Conservation (phyloP, 2,888 invertebrate genomes). For the Tiliacea aurago region DNA sequence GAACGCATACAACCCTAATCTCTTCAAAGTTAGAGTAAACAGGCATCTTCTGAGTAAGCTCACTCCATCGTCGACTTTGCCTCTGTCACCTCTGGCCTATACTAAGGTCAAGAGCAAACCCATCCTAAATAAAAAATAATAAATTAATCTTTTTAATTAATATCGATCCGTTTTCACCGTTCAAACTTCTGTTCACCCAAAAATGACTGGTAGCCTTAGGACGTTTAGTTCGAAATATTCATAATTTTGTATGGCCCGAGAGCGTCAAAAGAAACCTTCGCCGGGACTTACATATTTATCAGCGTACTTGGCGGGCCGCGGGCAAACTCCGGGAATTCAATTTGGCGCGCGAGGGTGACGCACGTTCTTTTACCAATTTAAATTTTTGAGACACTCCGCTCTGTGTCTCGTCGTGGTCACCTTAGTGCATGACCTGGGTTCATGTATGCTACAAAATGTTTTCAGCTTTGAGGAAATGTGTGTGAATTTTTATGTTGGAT, state of each 20-base stretch:
- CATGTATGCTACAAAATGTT: constrained; percentile 35
- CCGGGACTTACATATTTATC: constrained; percentile 72
- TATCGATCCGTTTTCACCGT: neutral
- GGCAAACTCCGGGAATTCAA: constrained; percentile 70
- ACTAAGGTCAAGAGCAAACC: too few species aligned
- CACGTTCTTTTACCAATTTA: constrained; percentile 69
- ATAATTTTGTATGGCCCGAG: constrained; percentile 65
- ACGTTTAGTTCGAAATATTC: constrained; percentile 61
- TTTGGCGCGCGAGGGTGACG: constrained; percentile 68
- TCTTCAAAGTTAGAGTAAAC: too few species aligned
- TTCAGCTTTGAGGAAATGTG: constrained; percentile 5
- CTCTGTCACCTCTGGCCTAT: too few species aligned
- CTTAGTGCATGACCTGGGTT: constrained; percentile 54
- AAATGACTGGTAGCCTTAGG: constrained; percentile 26
- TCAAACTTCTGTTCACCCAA: neutral
- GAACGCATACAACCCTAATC: too few species aligned
- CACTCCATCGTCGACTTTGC: too few species aligned
- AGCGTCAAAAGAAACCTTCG: constrained; percentile 68
- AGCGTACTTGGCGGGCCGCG: constrained; percentile 61
- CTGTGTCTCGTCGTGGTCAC: constrained; percentile 49
- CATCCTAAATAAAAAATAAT: too few species aligned
- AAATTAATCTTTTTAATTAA: too few species aligned
- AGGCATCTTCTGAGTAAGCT: too few species aligned
- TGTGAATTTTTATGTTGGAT: constrained; percentile 11
- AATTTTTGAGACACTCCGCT: constrained; percentile 67